These are phyloP conservation scores for Pelagia noctiluca DNA, from an alignment of 30 jellyfish, hydroid and myxozoan genomes.

Conservation along the genomic window DNA sequence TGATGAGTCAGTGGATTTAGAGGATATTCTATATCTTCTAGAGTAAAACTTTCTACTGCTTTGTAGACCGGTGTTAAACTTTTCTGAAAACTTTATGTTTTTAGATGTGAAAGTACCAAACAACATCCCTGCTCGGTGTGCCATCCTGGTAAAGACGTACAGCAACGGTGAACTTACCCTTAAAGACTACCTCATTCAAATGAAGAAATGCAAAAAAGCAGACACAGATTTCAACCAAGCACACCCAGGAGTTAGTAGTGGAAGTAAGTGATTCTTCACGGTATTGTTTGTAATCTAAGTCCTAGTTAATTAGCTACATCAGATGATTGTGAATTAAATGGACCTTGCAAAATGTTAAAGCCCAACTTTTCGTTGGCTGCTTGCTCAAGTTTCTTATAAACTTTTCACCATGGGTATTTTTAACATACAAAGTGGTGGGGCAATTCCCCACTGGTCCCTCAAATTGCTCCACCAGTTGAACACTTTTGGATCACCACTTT, in stretches of 20 bases:
- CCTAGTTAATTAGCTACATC: not conserved
- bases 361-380: too few relatives aligned
- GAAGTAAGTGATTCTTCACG: conserved; percentile 12
- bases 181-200: conserved; percentile 71
- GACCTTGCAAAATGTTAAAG: too few relatives aligned
- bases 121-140: conserved; percentile 80
- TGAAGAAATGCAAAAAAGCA: conserved; percentile 79
- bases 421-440: too few relatives aligned
- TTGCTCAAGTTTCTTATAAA: too few relatives aligned
- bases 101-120: conserved; percentile 68
- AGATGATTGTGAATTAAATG: not conserved
- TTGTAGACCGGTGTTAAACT: too few relatives aligned
- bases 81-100: not conserved
- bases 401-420: too few relatives aligned
- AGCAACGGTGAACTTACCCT: conserved; percentile 84
- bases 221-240: conserved; percentile 51
- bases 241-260: conserved; percentile 17
- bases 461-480: too few relatives aligned
- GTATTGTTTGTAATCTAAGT: not conserved
- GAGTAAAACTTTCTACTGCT: too few relatives aligned
- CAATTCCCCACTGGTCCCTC: too few relatives aligned
- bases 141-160: conserved; percentile 67
- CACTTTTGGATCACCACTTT: too few relatives aligned
- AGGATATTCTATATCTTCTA: too few relatives aligned
- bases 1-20: too few relatives aligned